These are phyloP conservation scores for Cottus gobio DNA, from an alignment of 2,113 vertebrate species.

Conservation along the genomic window DNA sequence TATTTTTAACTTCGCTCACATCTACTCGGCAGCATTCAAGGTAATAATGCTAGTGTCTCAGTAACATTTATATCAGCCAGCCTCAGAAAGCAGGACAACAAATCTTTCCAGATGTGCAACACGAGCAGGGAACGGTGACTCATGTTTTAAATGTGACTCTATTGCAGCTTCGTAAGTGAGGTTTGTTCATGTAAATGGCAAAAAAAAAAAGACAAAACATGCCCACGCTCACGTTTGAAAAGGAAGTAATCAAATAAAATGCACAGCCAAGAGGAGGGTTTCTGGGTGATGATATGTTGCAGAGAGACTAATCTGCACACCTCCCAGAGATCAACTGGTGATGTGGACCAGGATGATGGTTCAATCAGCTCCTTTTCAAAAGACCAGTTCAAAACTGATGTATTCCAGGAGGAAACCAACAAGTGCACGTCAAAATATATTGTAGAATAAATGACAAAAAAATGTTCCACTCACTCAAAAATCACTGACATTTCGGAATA, in stretches of 20 bases:
- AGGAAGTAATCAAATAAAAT: not conserved
- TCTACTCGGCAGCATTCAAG: constrained; percentile 6
- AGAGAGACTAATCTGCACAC: not conserved
- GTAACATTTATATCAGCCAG: constrained; percentile 19
- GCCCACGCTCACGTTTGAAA: not conserved
- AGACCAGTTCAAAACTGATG: not conserved
- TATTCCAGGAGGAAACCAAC: not conserved
- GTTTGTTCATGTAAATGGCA: not conserved
- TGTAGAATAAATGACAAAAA: not conserved
- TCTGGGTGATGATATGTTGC: not conserved
- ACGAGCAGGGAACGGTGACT: constrained; percentile 23
- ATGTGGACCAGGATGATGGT: not conserved
- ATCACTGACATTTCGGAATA: not conserved
- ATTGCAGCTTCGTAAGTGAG: constrained; percentile 16
- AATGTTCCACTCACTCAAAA: not conserved
- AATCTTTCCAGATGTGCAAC: constrained; percentile 29
- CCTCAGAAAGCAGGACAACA: constrained; percentile 19
- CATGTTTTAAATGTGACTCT: constrained; percentile 34
- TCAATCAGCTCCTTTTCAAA: not conserved
- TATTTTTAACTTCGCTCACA: not conserved
- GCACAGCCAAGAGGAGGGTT: not conserved
- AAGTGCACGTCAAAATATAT: not conserved
- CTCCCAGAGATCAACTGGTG: not conserved
- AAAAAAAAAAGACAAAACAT: not conserved
- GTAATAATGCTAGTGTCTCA: constrained; percentile 17